Conservation (phyloP, 2,113 vertebrate genomes). For the Nanorana parkeri region DNA sequence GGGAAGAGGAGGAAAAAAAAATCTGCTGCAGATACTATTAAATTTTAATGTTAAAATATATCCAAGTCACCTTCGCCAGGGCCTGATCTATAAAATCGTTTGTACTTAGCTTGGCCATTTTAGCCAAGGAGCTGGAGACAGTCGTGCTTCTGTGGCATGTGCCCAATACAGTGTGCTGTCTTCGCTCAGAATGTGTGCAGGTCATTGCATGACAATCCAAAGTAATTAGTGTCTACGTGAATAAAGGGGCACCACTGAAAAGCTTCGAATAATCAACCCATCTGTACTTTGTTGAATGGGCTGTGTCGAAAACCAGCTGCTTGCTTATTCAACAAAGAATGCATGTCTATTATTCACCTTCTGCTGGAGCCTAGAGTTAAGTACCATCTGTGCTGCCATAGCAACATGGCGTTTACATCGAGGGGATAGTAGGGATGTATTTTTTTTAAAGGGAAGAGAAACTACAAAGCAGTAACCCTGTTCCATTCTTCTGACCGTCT, state of each 20-base stretch:
- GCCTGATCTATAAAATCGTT: conserved; percentile 54
- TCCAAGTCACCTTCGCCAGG: conserved; percentile 57
- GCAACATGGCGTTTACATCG: conserved; percentile 53
- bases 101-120: conserved; percentile 46
- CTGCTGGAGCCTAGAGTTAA: conserved; percentile 57
- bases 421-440: conserved; percentile 38
- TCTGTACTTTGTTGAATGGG: conserved; percentile 53
- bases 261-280: conserved; percentile 32
- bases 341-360: conserved; percentile 57
- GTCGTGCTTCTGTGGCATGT: conserved; percentile 26
- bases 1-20: conserved; percentile 54
- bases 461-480: conserved; percentile 21
- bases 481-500: background rate
- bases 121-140: conserved; percentile 36
- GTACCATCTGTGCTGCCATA: conserved; percentile 57
- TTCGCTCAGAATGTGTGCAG: conserved; percentile 33
- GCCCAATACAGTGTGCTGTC: conserved; percentile 27
- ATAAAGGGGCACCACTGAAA: conserved; percentile 58
- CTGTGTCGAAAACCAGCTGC: conserved; percentile 59
- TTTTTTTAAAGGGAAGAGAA: conserved; percentile 24
- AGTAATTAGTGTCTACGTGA: conserved; percentile 57
- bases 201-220: conserved; percentile 55
- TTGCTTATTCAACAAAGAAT: conserved; percentile 59
- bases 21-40: conserved; percentile 64
- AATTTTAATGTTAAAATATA: conserved; percentile 64